These are phyloP conservation scores for Catostomus latipinnis DNA, from an alignment of 2,797 vertebrate species.

Conservation along the genomic window DNA sequence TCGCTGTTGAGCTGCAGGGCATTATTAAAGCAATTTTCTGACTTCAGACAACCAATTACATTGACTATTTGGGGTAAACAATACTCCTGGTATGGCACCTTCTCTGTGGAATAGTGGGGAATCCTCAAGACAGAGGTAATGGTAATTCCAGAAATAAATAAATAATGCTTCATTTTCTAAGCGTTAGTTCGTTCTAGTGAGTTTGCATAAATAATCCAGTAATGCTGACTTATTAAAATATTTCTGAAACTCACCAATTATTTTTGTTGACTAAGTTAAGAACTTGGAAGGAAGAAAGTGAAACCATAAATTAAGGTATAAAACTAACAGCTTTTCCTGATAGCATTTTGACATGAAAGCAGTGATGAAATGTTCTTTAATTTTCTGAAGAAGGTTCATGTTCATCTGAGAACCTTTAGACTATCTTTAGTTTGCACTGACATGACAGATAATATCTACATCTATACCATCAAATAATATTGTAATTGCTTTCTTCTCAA, in stretches of 20 bases:
- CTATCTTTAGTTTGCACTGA: slow-evolving; percentile 3
- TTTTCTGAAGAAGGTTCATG: slow-evolving; percentile 1
- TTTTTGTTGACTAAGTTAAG: slow-evolving; percentile 13
- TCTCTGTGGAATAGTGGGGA: slow-evolving; percentile 37
- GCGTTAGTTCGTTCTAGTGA: neutral
- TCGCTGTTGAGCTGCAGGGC: slow-evolving; percentile 41
- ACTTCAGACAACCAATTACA: slow-evolving; percentile 58
- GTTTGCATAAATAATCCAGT: slow-evolving; percentile 32
- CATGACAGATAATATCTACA: slow-evolving; percentile 7
- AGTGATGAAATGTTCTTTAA: neutral
- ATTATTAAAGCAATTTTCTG: slow-evolving; percentile 58
- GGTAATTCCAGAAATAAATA: slow-evolving; percentile 22
- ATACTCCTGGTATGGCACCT: slow-evolving; percentile 30
- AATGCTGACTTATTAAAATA: slow-evolving; percentile 33
- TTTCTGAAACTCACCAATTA: neutral
- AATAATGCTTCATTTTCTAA: slow-evolving; percentile 5
- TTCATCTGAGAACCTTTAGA: neutral
- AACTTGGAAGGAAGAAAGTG: neutral
- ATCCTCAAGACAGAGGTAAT: slow-evolving; percentile 32
- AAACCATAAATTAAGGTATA: neutral
- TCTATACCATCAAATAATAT: slow-evolving; percentile 49
- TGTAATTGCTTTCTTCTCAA: slow-evolving; percentile 54
- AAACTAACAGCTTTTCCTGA: slow-evolving; percentile 5
- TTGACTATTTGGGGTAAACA: slow-evolving; percentile 50
- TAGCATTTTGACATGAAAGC: neutral